Evolutionary conservation across 1,140 invertebrate genomes (phyloP).

Genomic region (Drosophila bocqueti): DNA sequence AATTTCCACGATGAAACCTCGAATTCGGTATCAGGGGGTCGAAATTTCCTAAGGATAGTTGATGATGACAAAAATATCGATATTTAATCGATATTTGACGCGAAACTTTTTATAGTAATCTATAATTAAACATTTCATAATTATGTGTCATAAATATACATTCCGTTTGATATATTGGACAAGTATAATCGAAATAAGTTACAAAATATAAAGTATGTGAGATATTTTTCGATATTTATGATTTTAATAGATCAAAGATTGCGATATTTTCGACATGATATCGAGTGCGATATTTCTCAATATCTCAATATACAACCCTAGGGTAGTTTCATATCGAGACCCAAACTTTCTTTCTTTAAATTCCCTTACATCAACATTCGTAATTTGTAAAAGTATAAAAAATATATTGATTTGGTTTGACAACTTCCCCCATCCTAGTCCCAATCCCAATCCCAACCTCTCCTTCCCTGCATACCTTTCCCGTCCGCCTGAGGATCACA

Average conservation of each 20-base stretch:
- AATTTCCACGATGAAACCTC: no score
- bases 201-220: no score
- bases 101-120: no score
- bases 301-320: not conserved
- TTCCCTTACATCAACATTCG: not conserved
- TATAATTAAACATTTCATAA: no score
- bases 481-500: conserved; percentile 51
- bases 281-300: not conserved
- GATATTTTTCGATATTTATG: not conserved
- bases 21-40: not conserved
- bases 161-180: no score
- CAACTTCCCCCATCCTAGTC: not conserved
- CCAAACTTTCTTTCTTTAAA: not conserved
- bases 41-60: not conserved
- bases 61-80: not conserved
- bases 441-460: no score
- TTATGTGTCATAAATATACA: no score
- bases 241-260: not conserved
- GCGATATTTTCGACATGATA: not conserved
- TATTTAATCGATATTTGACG: not conserved
- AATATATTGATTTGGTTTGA: not conserved
- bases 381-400: not conserved
- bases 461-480: conserved; percentile 43
- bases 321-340: not conserved
- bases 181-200: no score